phyloP scores from a whole-genome alignment of 2,113 vertebrate species.

The chimpanzee (Pan troglodytes) region NHGRI_mPanTro3-v2.1_pri NC_072414.2:6343001-6343500 shows the following conservation, averaged over 20 bases:
- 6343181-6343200: background rate
- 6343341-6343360: background rate
- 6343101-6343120: background rate
- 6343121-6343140: background rate
- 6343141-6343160: background rate
- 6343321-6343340: background rate
- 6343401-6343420: background rate
- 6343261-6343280: background rate
- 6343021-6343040: too few species aligned
- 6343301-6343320: background rate
- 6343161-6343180: background rate
- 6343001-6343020: too few species aligned
- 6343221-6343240: background rate
- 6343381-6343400: background rate
- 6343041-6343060: too few species aligned
- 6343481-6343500: too few species aligned
- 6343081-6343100: background rate
- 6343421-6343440: background rate
- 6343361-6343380: background rate
- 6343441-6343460: fast-evolving
- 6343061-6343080: too few species aligned
- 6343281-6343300: background rate
- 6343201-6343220: background rate
- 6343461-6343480: fast-evolving
- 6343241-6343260: background rate